These are phyloP conservation scores for Myathropa florea DNA, from an alignment of 2,888 invertebrate genomes.

Conservation along the genomic window DNA sequence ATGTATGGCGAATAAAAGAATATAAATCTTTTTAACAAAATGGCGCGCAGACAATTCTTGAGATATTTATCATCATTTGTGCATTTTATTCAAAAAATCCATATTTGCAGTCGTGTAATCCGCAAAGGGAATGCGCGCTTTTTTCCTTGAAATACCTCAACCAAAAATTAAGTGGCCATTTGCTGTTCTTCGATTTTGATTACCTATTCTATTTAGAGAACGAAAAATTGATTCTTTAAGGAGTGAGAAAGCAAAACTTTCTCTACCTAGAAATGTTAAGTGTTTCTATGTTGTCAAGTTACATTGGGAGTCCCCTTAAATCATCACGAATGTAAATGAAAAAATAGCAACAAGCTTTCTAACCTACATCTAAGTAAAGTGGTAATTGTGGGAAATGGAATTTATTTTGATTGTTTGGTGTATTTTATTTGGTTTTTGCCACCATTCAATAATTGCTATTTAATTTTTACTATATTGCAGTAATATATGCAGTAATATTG, in stretches of 20 bases:
- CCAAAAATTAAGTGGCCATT: not conserved
- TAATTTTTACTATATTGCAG: not conserved
- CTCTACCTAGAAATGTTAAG: not conserved
- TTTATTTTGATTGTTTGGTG: not conserved
- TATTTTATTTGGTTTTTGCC: not conserved
- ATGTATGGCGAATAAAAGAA: not conserved
- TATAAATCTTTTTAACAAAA: slow-evolving; percentile 17
- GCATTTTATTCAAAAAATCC: not conserved
- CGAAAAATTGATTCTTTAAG: not conserved
- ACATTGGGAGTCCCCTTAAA: too few species aligned
- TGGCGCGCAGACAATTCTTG: slow-evolving; percentile 38
- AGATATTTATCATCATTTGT: not conserved
- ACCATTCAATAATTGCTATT: not conserved
- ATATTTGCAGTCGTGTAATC: not conserved
- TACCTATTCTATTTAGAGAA: not conserved
- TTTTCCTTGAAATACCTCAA: not conserved
- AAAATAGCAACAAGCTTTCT: not conserved
- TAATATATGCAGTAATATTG: not conserved
- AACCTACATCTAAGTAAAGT: not conserved
- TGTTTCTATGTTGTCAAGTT: not conserved
- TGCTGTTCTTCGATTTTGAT: not conserved
- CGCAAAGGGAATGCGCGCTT: not conserved
- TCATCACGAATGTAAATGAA: not conserved
- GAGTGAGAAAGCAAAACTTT: not conserved
- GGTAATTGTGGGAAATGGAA: not conserved